Conservation (phyloP, 2,113 vertebrate genomes). For the Lethenteron camtschaticum region DNA sequence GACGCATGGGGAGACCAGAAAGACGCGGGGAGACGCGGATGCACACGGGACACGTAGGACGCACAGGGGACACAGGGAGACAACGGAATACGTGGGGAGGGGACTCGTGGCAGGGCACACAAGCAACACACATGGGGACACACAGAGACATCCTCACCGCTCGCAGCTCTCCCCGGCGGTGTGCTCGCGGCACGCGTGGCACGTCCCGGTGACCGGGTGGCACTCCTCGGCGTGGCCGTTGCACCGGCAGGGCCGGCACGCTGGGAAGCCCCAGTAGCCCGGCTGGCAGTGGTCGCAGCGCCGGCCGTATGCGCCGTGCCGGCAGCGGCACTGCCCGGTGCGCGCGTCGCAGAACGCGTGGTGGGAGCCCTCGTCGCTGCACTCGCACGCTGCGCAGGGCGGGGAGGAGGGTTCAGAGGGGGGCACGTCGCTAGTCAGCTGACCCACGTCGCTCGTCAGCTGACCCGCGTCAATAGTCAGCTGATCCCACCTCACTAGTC, state of each 20-base stretch:
- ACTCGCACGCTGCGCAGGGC: slow-evolving; percentile 42
- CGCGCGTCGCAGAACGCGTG: slow-evolving; percentile 41
- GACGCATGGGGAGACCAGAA: too few species aligned
- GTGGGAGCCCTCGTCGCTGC: slow-evolving; percentile 46
- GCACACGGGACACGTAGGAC: too few species aligned
- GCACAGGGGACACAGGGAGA: too few species aligned
- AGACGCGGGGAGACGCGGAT: too few species aligned
- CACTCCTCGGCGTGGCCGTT: slow-evolving; percentile 53
- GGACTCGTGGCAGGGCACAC: too few species aligned
- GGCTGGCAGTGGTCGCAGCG: slow-evolving; percentile 54
- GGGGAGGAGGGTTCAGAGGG: background rate
- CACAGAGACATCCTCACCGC: slow-evolving; percentile 23
- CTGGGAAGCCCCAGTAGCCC: slow-evolving; percentile 78
- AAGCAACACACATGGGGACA: too few species aligned
- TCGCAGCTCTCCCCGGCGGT: slow-evolving; percentile 61
- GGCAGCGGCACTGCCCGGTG: slow-evolving; percentile 60
- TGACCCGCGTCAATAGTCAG: too few species aligned
- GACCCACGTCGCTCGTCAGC: too few species aligned
- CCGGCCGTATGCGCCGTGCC: slow-evolving; percentile 40
- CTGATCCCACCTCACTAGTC: too few species aligned
- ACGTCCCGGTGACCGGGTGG: slow-evolving; percentile 39
- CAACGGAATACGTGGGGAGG: too few species aligned
- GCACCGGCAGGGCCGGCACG: slow-evolving; percentile 53
- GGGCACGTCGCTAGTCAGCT: background rate
- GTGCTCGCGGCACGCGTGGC: slow-evolving; percentile 53